phyloP scores from a whole-genome alignment of 1,140 invertebrate genomes.

The Magallana gigas region DNA sequence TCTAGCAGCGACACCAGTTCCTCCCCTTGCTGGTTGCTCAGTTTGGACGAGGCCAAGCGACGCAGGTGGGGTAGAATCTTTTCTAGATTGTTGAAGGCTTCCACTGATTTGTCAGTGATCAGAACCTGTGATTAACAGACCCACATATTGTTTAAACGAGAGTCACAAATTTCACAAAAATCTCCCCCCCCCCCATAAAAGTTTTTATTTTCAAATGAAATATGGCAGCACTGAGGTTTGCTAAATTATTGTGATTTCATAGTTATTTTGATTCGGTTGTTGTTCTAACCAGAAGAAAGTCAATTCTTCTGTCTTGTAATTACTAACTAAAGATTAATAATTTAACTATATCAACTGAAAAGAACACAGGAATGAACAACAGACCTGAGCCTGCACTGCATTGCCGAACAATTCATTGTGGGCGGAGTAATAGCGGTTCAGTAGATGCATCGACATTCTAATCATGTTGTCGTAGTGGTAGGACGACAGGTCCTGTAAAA shows the following conservation, averaged over 20 bases:
- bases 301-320: no score
- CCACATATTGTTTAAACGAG: not conserved
- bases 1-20: slow-evolving; percentile 69
- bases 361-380: not conserved
- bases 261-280: no score
- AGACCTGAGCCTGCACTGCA: slow-evolving; percentile 76
- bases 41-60: slow-evolving; percentile 69
- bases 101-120: slow-evolving; percentile 72
- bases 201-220: no score
- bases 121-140: slow-evolving; percentile 71
- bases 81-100: slow-evolving; percentile 66
- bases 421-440: slow-evolving; percentile 74
- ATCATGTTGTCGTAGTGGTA: slow-evolving; percentile 77
- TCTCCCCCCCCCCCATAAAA: no score
- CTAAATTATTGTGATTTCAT: no score
- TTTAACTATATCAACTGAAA: no score
- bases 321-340: no score
- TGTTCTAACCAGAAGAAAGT: no score
- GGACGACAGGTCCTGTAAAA: slow-evolving; percentile 72
- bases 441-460: slow-evolving; percentile 71
- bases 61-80: slow-evolving; percentile 70
- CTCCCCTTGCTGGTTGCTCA: slow-evolving; percentile 68
- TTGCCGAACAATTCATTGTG: slow-evolving; percentile 71
- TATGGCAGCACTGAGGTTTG: no score
- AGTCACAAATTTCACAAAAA: no score